Conservation (phyloP, 2,888 invertebrate species). For the Zhuqinia jingwanae region DNA sequence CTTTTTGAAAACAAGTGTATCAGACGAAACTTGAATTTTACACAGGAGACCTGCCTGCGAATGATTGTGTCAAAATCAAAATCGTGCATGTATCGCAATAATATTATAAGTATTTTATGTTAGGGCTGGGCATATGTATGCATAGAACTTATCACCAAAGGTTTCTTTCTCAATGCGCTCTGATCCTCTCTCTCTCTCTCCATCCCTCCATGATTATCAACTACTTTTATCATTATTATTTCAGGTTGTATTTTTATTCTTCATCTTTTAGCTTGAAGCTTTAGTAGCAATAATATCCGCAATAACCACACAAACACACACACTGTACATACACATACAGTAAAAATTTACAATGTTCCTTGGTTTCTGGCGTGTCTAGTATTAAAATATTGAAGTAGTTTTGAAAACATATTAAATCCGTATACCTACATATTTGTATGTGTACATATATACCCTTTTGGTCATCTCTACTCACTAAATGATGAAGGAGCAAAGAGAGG, state of each 20-base stretch:
- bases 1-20: constrained; percentile 50
- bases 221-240: constrained; percentile 14
- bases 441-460: no score
- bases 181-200: no score
- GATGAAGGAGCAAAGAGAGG: not conserved
- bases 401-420: no score
- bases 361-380: no score
- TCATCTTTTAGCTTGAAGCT: not conserved
- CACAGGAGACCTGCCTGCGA: constrained; percentile 19
- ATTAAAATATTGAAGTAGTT: no score
- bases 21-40: constrained; percentile 43
- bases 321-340: no score
- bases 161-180: not conserved
- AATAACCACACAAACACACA: constrained; percentile 9
- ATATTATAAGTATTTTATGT: not conserved
- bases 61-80: constrained; percentile 40
- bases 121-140: not conserved
- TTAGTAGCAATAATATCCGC: constrained; percentile 25
- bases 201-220: constrained; percentile 52
- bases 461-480: not conserved
- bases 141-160: not conserved
- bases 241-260: not conserved
- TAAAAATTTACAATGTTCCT: not conserved
- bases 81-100: constrained; percentile 25
- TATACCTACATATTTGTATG: no score